Percentiles rank a stretch among this genome's conserved stretches.
These are phyloP conservation scores for Candidula unifasciata DNA, from an alignment of 2,888 invertebrate genomes.

Conservation along the genomic window DNA sequence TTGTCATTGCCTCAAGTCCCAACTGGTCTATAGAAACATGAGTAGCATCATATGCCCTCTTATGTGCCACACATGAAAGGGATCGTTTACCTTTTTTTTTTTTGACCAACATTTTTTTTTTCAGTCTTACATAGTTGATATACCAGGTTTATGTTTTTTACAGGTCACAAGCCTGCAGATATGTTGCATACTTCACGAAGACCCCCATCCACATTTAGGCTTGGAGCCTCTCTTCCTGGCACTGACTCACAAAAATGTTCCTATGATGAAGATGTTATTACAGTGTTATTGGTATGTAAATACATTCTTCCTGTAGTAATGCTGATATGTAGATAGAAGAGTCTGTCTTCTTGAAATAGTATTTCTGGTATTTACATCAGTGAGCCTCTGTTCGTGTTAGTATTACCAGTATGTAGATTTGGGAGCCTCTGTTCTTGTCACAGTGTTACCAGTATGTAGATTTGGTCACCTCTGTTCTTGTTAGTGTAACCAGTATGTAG, in stretches of 20 bases:
- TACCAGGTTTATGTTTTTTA: not conserved
- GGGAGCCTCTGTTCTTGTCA: no score
- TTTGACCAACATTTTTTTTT: no score
- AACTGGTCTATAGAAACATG: no score
- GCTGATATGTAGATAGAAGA: not conserved
- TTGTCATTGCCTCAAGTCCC: no score
- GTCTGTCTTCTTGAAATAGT: no score
- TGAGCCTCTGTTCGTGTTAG: no score
- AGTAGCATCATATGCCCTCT: not conserved
- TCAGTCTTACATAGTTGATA: no score
- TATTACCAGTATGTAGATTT: no score
- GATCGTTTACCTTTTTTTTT: not conserved
- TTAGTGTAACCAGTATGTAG: constrained; percentile 61
- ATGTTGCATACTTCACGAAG: constrained; percentile 72
- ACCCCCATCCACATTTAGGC: constrained; percentile 75
- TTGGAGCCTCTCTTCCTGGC: constrained; percentile 75
- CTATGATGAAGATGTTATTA: constrained; percentile 69
- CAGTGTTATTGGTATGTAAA: constrained; percentile 62
- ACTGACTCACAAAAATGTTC: constrained; percentile 72
- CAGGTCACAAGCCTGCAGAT: constrained; percentile 59
- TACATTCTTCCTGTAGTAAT: not conserved
- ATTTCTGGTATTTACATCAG: no score
- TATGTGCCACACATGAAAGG: not conserved
- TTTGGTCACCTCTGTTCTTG: not conserved
- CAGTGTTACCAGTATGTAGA: constrained; percentile 62